Conservation (phyloP, 2,113 vertebrate genomes). For the Gadus macrocephalus region DNA sequence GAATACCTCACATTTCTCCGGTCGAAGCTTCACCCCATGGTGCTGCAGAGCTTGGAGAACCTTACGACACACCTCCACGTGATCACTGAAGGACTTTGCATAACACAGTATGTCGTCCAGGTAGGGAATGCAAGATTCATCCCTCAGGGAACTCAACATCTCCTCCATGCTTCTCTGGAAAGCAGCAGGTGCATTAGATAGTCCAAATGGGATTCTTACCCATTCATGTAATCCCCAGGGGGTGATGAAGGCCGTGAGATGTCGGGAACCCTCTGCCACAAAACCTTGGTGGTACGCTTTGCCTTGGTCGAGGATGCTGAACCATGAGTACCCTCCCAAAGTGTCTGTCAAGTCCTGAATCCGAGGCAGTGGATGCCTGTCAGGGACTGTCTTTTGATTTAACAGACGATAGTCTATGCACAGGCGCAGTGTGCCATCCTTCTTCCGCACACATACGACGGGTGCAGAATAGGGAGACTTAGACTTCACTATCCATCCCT, state of each 20-base stretch:
- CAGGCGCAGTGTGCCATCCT: not conserved
- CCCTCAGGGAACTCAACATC: not conserved
- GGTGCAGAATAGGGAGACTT: not conserved
- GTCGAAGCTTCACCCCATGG: conserved; percentile 1
- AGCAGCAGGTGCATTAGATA: not conserved
- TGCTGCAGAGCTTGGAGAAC: not conserved
- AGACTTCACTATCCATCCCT: not conserved
- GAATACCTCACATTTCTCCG: not conserved
- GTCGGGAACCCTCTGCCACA: not conserved
- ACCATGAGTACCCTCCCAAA: not conserved
- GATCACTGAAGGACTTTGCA: not conserved
- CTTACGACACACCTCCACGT: not conserved
- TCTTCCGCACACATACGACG: not conserved
- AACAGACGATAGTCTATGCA: not conserved
- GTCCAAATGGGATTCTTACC: not conserved
- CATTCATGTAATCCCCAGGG: not conserved
- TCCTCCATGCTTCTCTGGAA: conserved; percentile 1
- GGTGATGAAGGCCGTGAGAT: not conserved
- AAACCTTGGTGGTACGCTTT: conserved; percentile 1
- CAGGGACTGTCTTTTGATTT: conserved; percentile 3
- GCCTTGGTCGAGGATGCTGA: conserved; percentile 3
- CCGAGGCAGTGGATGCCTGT: not conserved
- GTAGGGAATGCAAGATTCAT: too few species aligned
- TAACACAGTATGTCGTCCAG: too few species aligned
- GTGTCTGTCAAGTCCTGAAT: not conserved